Evolutionary conservation across 2,888 invertebrate genomes (phyloP), one percentile per base, ranked within the genome.

Genomic region (Platynereis dumerilii): DNA sequence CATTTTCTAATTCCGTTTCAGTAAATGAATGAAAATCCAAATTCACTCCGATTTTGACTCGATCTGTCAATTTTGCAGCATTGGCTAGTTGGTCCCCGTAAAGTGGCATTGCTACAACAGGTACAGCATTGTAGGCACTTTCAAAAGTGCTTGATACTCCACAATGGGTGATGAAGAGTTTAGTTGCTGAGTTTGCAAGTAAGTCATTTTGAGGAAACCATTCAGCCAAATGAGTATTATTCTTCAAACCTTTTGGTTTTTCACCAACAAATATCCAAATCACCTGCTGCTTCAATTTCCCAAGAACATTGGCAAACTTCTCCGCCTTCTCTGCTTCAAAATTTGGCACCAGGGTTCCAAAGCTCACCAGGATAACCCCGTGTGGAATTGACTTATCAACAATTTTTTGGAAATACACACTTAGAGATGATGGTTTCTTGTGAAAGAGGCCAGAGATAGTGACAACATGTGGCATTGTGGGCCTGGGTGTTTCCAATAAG

Each of bases 281-380:
- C 1, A 55, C 28, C 44, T 61, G 54, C 22, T 61, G 61, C 1
- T 27, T 10, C 28, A 61, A 55, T 24, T 27, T 54, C 5, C 55
- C 10, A 22, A 61, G 45, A 15, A 61, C 61, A 3, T 7, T 20
- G 15, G 61, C 61, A 39, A 61, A 22, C 10, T 42, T 61, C 1
- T 61, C 55, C 2, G 61, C 55, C 42, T 61, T 2, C 1, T 29
- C 7, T 24, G 42, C 26, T 15, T 55, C 61, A 20, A 61, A n/a
- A 2, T 42, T 52, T n/a, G 61, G 26, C 1, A 61, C 24, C 28
- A 61, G 55, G 7, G 61, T 61, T 2, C 61, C 61, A 42, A 61
- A 61, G n/a, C 55, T 61, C 22, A 61, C 22, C 15, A 61, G 39
- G 12, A 61, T 53, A 10, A 61, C 61, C 24, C 61, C 61, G 55